Percentiles rank a stretch among this genome's conserved stretches.
These are phyloP conservation scores for Pelochelys cantorii DNA, from an alignment of 2,797 vertebrate species.

Conservation along the genomic window DNA sequence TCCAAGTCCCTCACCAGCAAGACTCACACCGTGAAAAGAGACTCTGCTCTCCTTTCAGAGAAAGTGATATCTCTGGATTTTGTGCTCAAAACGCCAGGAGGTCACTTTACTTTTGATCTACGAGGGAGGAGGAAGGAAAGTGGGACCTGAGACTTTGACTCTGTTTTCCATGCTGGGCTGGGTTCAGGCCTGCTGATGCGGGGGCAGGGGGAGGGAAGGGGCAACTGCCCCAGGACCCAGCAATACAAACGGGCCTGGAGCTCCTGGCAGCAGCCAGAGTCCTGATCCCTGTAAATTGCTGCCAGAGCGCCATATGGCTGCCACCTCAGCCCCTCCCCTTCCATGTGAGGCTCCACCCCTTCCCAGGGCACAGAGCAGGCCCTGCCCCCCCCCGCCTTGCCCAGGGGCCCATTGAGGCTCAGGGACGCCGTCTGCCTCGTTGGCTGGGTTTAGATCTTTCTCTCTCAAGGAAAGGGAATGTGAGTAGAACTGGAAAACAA, in stretches of 20 bases:
- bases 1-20: not conserved
- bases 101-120: not conserved
- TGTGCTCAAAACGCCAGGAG: not conserved
- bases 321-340: too few species aligned
- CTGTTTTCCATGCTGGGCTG: not conserved
- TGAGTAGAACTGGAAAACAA: not conserved
- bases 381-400: too few species aligned
- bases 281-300: too few species aligned
- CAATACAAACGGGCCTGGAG: too few species aligned
- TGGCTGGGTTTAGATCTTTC: not conserved
- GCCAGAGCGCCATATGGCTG: too few species aligned
- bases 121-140: not conserved
- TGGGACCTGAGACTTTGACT: not conserved
- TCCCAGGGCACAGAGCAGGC: too few species aligned
- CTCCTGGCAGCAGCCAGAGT: too few species aligned
- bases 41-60: not conserved
- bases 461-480: not conserved
- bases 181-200: not conserved
- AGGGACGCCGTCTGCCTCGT: too few species aligned
- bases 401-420: too few species aligned
- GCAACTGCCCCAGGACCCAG: too few species aligned
- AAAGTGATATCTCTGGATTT: not conserved
- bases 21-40: rapidly evolving
- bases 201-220: too few species aligned
- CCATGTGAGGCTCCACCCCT: too few species aligned